Conservation (phyloP, 2,888 invertebrate genomes). For the Agrotis puta region DNA sequence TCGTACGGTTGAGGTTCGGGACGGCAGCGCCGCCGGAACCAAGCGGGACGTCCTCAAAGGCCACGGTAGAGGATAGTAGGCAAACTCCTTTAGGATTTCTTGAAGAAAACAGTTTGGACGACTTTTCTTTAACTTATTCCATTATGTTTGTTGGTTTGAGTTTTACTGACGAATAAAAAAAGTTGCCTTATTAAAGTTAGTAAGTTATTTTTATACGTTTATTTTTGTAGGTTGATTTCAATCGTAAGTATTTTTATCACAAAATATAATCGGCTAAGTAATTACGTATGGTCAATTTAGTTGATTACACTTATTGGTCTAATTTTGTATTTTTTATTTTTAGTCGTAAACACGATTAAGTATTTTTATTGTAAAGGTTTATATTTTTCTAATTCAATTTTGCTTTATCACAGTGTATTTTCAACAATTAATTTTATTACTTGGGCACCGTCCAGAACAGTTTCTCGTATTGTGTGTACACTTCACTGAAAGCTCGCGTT, state of each 20-base stretch:
- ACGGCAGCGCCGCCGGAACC: constrained; percentile 80
- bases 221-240: constrained; percentile 22
- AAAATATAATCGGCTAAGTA: constrained; percentile 34
- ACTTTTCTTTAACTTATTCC: neutral
- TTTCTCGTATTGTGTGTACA: constrained; percentile 48
- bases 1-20: constrained; percentile 69
- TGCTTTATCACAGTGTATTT: neutral
- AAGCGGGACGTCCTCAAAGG: constrained; percentile 80
- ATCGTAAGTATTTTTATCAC: constrained; percentile 30
- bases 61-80: constrained; percentile 74
- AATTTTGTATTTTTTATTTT: neutral
- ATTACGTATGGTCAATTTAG: constrained; percentile 32
- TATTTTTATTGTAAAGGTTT: too few species aligned
- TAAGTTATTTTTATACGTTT: constrained; percentile 7
- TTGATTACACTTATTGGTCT: constrained; percentile 13
- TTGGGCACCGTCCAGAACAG: neutral
- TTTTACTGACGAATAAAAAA: constrained; percentile 13
- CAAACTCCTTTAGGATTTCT: constrained; percentile 51
- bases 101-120: constrained; percentile 5
- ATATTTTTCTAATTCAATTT: neutral
- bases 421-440: neutral
- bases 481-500: constrained; percentile 66
- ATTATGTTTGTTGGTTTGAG: constrained; percentile 16
- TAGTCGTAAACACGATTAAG: neutral
- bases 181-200: neutral